Conservation (phyloP, 2,888 invertebrate species). For the Fabriciana adippe region DNA sequence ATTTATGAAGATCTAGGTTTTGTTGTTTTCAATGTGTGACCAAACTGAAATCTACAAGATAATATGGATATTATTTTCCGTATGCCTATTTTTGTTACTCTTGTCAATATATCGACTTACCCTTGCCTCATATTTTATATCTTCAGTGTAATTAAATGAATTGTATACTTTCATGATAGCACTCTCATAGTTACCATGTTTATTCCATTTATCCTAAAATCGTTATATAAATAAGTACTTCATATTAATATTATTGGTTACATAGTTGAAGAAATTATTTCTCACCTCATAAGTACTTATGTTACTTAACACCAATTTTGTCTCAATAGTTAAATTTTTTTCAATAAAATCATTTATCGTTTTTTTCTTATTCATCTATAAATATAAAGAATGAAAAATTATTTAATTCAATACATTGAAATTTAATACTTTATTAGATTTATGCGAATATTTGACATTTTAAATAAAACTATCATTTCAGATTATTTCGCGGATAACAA, state of each 20-base stretch:
- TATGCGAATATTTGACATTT: too few relatives aligned
- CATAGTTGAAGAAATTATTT: too few relatives aligned
- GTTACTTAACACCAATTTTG: constrained; percentile 11
- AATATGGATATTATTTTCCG: too few relatives aligned
- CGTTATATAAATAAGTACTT: background rate
- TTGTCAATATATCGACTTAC: constrained; percentile 38
- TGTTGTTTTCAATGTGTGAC: too few relatives aligned
- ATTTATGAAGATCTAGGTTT: too few relatives aligned
- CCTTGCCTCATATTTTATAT: constrained; percentile 52
- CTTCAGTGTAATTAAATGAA: constrained; percentile 51
- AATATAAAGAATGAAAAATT: too few relatives aligned
- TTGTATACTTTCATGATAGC: constrained; percentile 48
- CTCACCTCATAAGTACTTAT: constrained; percentile 16
- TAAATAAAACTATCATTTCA: too few relatives aligned
- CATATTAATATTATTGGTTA: background rate
- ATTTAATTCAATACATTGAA: background rate
- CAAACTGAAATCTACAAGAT: too few relatives aligned
- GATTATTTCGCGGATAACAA: too few relatives aligned
- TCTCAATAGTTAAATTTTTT: background rate
- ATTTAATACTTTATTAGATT: background rate
- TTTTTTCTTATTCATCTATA: too few relatives aligned
- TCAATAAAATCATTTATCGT: background rate
- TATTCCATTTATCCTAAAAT: constrained; percentile 26
- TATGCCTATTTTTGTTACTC: too few relatives aligned
- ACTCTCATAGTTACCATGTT: constrained; percentile 2